Percentiles rank a stretch among this genome's conserved stretches.
Evolutionary conservation across 2,888 invertebrate genomes (phyloP).

Genomic region (Incurvaria masculella): DNA sequence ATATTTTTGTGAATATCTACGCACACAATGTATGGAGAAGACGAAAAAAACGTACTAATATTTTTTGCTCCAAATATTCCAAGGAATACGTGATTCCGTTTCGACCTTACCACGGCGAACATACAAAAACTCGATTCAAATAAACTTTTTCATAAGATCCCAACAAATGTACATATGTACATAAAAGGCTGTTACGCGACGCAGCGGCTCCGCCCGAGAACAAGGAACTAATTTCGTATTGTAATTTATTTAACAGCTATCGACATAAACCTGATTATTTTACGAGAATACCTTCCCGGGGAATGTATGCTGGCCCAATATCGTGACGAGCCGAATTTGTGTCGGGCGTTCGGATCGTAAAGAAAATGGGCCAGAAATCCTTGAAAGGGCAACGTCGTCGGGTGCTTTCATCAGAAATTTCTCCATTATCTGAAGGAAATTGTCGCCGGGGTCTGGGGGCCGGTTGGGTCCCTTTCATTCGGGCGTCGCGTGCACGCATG

Average conservation of each 20-base stretch:
- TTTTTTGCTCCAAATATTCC: too few species aligned
- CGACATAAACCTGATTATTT: background rate
- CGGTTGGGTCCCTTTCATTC: slow-evolving; percentile 39
- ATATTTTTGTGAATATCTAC: too few species aligned
- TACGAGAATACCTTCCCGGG: background rate
- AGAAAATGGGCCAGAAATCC: slow-evolving; percentile 44
- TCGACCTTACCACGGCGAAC: too few species aligned
- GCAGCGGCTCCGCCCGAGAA: too few species aligned
- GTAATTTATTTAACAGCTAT: background rate
- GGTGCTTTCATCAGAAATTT: slow-evolving; percentile 54
- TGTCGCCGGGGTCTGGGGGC: slow-evolving; percentile 47
- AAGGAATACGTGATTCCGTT: too few species aligned
- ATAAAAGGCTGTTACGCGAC: too few species aligned
- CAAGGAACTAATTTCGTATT: background rate
- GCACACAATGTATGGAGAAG: too few species aligned
- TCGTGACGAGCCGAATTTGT: slow-evolving; percentile 40
- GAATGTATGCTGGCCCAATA: slow-evolving; percentile 14
- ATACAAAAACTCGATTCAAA: too few species aligned
- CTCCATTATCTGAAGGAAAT: slow-evolving; percentile 54
- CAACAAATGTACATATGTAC: too few species aligned
- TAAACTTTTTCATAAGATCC: too few species aligned
- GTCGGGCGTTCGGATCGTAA: slow-evolving; percentile 38
- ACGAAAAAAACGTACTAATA: too few species aligned
- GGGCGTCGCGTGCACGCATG: slow-evolving; percentile 51
- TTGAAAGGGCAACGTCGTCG: slow-evolving; percentile 43